Conservation (phyloP, 2,113 vertebrate genomes). For the Benitochromis conjunctus region DNA sequence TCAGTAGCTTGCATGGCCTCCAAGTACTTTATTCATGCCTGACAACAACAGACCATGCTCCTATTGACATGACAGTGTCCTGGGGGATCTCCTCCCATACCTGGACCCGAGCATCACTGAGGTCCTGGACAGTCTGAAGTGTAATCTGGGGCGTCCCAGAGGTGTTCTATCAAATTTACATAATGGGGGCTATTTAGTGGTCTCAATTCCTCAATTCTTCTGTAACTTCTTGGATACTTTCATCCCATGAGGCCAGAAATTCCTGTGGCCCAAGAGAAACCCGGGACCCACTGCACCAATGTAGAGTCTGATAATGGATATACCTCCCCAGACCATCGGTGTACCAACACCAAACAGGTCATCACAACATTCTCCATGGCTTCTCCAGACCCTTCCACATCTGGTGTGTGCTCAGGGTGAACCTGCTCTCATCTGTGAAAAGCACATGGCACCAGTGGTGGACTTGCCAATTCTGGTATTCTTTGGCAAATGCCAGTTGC, state of each 20-base stretch:
- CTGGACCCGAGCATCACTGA: background rate
- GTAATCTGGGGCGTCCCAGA: background rate
- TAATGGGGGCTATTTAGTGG: background rate
- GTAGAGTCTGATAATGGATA: background rate
- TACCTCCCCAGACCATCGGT: background rate
- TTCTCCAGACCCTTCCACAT: too few relatives aligned
- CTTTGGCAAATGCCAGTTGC: background rate
- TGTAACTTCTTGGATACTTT: background rate
- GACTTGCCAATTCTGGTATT: background rate
- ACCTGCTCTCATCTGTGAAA: background rate
- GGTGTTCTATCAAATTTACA: background rate
- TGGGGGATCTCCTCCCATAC: background rate
- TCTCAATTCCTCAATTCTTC: background rate
- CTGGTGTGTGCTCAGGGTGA: background rate
- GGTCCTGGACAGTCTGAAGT: background rate
- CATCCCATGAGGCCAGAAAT: background rate
- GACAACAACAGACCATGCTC: background rate
- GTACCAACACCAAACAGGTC: background rate
- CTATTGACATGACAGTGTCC: rapidly evolving
- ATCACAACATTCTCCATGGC: background rate
- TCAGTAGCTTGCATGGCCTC: background rate
- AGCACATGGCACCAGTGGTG: background rate
- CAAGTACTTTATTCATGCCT: background rate
- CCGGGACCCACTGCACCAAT: background rate
- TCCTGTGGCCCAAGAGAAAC: background rate